Conservation (phyloP, 2,113 vertebrate genomes). For the Platysteira castanea region DNA sequence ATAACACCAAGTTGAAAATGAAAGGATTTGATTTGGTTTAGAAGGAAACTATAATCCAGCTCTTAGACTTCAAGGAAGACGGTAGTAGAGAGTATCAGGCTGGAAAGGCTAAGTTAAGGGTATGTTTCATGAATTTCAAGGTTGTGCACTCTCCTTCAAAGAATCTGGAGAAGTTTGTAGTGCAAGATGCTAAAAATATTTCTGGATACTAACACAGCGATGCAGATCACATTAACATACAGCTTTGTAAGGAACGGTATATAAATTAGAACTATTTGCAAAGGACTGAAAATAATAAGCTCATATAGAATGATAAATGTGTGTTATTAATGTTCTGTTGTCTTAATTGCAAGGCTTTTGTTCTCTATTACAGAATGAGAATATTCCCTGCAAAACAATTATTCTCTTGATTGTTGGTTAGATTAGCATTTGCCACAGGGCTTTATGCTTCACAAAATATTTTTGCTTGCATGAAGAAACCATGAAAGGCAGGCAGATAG, state of each 20-base stretch:
- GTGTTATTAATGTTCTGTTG: slow-evolving; percentile 61
- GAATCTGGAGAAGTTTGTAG: not conserved
- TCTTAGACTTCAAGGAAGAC: not conserved
- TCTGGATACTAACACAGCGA: not conserved
- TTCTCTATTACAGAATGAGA: slow-evolving; percentile 55
- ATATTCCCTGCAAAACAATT: slow-evolving; percentile 62
- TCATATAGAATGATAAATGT: slow-evolving; percentile 64
- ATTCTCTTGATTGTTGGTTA: slow-evolving; percentile 59
- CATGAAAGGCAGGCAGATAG: not conserved
- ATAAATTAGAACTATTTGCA: slow-evolving; percentile 55
- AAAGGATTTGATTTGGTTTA: not conserved
- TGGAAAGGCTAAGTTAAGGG: not conserved
- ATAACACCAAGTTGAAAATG: not conserved
- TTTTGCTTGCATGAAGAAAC: slow-evolving; percentile 34
- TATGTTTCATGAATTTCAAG: not conserved
- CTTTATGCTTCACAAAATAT: slow-evolving; percentile 51
- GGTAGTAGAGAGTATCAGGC: not conserved
- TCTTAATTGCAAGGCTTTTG: slow-evolving; percentile 60
- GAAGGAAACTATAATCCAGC: not conserved
- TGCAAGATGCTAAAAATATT: slow-evolving; percentile 11
- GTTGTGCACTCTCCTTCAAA: not conserved
- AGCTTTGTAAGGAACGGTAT: slow-evolving; percentile 6
- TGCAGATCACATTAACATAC: slow-evolving; percentile 42
- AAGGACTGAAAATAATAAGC: slow-evolving; percentile 55
- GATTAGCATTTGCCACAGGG: slow-evolving; percentile 61